Base-by-base conservation (phyloP, 2,888 invertebrate species). In the Micoletzkya japonica region DNA sequence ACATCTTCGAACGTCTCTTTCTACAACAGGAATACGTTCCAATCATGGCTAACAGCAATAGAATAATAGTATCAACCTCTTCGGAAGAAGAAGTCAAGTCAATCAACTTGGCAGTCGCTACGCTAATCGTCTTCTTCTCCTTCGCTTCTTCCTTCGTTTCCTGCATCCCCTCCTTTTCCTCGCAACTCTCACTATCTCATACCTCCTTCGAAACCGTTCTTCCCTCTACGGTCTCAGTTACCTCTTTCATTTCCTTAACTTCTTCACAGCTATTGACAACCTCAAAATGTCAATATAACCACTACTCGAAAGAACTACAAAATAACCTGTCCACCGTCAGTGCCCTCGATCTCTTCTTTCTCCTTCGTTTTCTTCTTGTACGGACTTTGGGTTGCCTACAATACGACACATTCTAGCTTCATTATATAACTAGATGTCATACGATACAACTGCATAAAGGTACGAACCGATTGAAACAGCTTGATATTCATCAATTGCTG, bases 301-400 rank as follows among this genome's bases (percentile, higher is more conserved):
- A 52, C n/a, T 26, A 52, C 20, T n/a, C n/a, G 52, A 24, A 52
- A 24, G 26, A n/a, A 20, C 1, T n/a, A 24, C n/a, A 4, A 26
- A n/a, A 10, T n/a, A 14, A 4, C 26, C 52, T 39, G 17, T 59
- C 59, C 24, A 36, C 36, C 39, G 36, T 59, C 37, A n/a, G 34
- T 20, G 39, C 60, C 44, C 58, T 10, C 30, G 28, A 24, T 60
- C 37, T 49, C 30, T 4, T 24, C 49, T 2, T 32, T 37, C 24
- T 61, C 37, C 4, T 2, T 32, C 1, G 7, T 14, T 28, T 64
- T 64, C 54, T 64, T 64, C 54, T 64, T 64, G 4, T 36, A 14
- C 1, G 64, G 64, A 17, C 37, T 37, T 36, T 64, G 64, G 6
- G 3, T 30, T 20, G 64, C 64, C 64, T 64, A 61, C 17, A 30